Base-by-base conservation (phyloP, 30 jellyfish, hydroid and myxozoan genomes). In the Hydractinia symbiolongicarpus region DNA sequence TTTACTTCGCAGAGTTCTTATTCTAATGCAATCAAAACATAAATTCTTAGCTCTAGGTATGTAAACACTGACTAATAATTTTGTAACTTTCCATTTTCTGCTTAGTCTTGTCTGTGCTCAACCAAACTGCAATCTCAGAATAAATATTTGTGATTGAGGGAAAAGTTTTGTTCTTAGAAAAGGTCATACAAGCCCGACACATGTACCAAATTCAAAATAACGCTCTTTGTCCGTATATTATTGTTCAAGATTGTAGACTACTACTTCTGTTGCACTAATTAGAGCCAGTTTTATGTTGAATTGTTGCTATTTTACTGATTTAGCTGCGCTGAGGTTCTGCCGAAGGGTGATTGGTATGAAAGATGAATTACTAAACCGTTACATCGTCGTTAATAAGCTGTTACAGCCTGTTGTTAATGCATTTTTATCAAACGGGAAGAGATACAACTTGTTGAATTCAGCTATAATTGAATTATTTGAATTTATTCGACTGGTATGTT, bases 321-420 rank as follows among this genome's bases (percentile, higher is more conserved):
- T 68, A 91, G 99, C 96, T 70, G 95, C 99, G 16, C 68, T 94
- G 50, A 81, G 99, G 19, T 94, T 94, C 57, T 78, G 90, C 66
- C 95, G 99, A 11, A 88, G 82, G 83, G 88, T 94, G 53, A 72
- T 94, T 60, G 95, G 95, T 13, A 89, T 73, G 30, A 94, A 94
- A 78, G 99, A 94, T 67, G 99, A 94, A 82, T 88, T 94, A 52
- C 88, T 88, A 81, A 94, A 94, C 70, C 92, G 96, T 8, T 84
- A 94, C 73, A 88, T 94, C 52, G 73, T 83, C 30, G 89, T 79
- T 60, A 95, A 95, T 53, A 84, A 82, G 61, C 85, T 94, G 73
- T 81, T 94, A 9, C 87, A 77, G n/a, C 93, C 92, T 4, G 68
- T 94, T 52, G 94, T 88, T 0, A 56, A 84, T 50, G 93, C 96